A percentile compares a stretch with the other conserved stretches of the same genome.
These are phyloP conservation scores for Chaunax sp. DNA, from an alignment of 2,797 vertebrate species.

Conservation along the genomic window DNA sequence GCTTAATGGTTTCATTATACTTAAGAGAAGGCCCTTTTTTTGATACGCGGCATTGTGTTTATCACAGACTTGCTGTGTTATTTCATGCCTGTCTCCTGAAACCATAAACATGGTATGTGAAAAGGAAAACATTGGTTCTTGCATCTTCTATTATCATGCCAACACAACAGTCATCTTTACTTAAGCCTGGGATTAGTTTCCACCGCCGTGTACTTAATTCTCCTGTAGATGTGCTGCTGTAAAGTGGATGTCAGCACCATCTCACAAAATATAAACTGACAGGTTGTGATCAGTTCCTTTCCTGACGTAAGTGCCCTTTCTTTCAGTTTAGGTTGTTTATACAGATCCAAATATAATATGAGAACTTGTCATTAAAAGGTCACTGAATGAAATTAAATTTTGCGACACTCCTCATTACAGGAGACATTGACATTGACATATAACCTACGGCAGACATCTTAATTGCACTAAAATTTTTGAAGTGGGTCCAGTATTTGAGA, in stretches of 20 bases:
- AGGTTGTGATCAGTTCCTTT: constrained; percentile 57
- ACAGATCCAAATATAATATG: constrained; percentile 56
- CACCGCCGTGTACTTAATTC: constrained; percentile 42
- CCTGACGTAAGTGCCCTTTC: constrained; percentile 43
- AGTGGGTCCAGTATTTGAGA: not conserved
- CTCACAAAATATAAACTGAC: constrained; percentile 58
- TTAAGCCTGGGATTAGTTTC: constrained; percentile 71
- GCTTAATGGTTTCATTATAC: constrained; percentile 69
- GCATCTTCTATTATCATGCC: constrained; percentile 63
- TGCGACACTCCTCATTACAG: constrained; percentile 57
- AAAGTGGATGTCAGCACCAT: constrained; percentile 56
- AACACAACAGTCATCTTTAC: constrained; percentile 52
- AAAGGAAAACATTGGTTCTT: too few relatives aligned
- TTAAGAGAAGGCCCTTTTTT: constrained; percentile 61
- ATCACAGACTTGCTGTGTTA: constrained; percentile 38
- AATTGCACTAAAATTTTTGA: constrained; percentile 13
- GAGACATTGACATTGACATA: constrained; percentile 23
- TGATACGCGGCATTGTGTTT: constrained; percentile 62
- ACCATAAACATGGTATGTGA: constrained; percentile 71
- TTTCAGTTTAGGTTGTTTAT: constrained; percentile 53
- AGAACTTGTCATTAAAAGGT: constrained; percentile 46
- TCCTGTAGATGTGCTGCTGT: constrained; percentile 29
- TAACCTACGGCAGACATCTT: constrained; percentile 12
- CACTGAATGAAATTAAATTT: constrained; percentile 61
- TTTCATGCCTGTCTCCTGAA: constrained; percentile 52